Percentiles rank a stretch among this genome's conserved stretches.
These are phyloP conservation scores for Semnornis frantzii DNA, from an alignment of 2,113 vertebrate species.

Conservation along the genomic window DNA sequence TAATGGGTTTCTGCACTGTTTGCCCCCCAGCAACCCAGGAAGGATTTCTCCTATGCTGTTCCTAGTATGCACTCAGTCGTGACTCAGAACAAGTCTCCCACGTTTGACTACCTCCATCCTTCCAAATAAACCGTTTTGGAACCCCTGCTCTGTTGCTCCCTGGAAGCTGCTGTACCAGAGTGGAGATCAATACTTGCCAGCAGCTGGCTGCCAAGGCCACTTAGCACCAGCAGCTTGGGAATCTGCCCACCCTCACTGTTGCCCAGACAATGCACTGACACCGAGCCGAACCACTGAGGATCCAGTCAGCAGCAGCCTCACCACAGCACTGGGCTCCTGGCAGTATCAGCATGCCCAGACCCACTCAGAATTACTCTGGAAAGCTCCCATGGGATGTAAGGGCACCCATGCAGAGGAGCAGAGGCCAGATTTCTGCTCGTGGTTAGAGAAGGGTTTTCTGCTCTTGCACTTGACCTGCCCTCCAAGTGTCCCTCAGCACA, in stretches of 20 bases:
- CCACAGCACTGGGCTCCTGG: neutral
- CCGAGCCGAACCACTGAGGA: neutral
- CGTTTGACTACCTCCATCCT: neutral
- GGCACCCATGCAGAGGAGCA: neutral
- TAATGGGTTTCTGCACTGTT: neutral
- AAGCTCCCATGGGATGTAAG: rapidly evolving
- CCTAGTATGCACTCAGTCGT: neutral
- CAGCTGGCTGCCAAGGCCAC: neutral
- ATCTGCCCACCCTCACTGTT: neutral
- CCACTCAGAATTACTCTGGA: neutral
- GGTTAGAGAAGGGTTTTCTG: neutral
- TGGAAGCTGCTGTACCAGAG: neutral
- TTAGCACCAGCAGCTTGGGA: rapidly evolving
- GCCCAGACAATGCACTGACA: neutral
- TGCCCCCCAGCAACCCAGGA: neutral
- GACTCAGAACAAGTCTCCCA: neutral
- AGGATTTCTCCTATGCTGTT: rapidly evolving
- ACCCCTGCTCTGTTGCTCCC: rapidly evolving
- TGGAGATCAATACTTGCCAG: neutral
- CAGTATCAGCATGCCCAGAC: neutral
- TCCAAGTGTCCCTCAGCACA: neutral
- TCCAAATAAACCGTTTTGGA: neutral
- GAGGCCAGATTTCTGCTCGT: neutral
- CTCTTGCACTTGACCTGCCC: neutral
- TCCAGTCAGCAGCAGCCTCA: neutral